Conservation (phyloP, 2,113 vertebrate species). For the Triplophysa dalaica region DNA sequence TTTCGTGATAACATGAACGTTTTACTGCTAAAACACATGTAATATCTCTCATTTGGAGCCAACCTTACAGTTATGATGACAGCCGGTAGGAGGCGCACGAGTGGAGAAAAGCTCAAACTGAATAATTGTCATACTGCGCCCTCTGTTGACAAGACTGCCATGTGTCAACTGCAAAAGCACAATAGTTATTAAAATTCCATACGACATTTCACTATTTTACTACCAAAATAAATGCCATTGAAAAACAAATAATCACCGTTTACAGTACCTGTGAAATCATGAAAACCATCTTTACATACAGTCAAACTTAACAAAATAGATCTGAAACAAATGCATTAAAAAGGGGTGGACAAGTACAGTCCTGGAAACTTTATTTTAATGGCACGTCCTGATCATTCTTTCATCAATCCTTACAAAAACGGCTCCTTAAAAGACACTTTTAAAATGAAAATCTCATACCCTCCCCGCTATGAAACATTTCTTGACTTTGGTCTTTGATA, state of each 20-base stretch:
- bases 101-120: too few relatives aligned
- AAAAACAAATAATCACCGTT: too few relatives aligned
- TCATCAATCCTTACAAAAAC: conserved; percentile 22
- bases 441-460: conserved; percentile 12
- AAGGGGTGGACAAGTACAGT: background rate
- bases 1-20: background rate
- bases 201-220: too few relatives aligned
- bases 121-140: background rate
- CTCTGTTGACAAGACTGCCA: background rate
- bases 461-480: conserved; percentile 24
- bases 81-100: background rate
- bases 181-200: background rate
- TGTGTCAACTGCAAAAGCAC: background rate
- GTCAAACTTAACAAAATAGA: background rate
- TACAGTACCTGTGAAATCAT: background rate
- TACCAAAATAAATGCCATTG: too few relatives aligned
- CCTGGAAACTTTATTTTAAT: conserved; percentile 41
- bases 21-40: background rate
- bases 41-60: background rate
- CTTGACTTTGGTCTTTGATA: conserved; percentile 48
- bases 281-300: background rate
- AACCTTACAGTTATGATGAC: too few relatives aligned
- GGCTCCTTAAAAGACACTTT: conserved; percentile 16
- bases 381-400: background rate
- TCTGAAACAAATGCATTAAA: background rate